These are phyloP conservation scores for Acrobasis repandana DNA, from an alignment of 2,888 invertebrate genomes.

Conservation along the genomic window DNA sequence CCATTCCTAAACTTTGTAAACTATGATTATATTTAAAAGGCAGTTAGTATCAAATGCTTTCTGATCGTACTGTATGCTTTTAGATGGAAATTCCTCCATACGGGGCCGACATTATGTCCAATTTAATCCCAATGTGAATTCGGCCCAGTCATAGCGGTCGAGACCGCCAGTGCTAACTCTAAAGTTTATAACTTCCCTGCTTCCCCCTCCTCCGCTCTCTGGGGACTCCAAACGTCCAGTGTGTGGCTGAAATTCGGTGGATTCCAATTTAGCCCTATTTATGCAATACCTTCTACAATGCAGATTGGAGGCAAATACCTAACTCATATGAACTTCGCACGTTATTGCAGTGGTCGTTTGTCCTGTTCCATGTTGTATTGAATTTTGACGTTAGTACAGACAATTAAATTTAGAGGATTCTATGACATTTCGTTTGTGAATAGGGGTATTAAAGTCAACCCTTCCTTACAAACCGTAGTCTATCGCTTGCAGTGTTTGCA, in stretches of 20 bases:
- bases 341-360: neutral
- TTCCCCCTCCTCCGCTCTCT: slow-evolving; percentile 37
- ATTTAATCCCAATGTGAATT: slow-evolving; percentile 67
- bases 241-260: slow-evolving; percentile 58
- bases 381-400: neutral
- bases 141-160: slow-evolving; percentile 53
- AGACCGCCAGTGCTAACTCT: slow-evolving; percentile 64
- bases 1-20: neutral
- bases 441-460: no score
- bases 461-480: no score
- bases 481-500: no score
- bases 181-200: slow-evolving; percentile 70
- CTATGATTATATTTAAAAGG: neutral
- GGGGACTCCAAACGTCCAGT: slow-evolving; percentile 53
- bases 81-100: slow-evolving; percentile 51
- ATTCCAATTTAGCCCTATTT: slow-evolving; percentile 68
- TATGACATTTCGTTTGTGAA: no score
- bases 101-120: slow-evolving; percentile 56
- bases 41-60: slow-evolving; percentile 5
- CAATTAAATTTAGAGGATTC: neutral
- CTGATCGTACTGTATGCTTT: slow-evolving; percentile 26
- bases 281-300: slow-evolving; percentile 56
- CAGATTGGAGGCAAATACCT: slow-evolving; percentile 40
- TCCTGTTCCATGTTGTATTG: neutral
- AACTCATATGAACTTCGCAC: neutral